Conservation (phyloP, 1,140 invertebrate species). For the Gyrodactylus salaris region DNA sequence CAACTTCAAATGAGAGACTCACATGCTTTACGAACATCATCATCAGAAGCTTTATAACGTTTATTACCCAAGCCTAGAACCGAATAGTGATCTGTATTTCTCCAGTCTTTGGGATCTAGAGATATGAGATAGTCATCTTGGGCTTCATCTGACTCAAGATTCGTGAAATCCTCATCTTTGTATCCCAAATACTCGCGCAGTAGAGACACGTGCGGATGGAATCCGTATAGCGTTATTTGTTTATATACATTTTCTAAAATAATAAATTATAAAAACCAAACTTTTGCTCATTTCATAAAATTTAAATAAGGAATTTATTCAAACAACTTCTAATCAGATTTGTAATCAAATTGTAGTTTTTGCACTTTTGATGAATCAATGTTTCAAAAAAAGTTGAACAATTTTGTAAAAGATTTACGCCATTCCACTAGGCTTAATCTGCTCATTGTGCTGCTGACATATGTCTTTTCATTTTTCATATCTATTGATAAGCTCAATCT, state of each 20-base stretch:
- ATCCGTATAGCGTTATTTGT: not conserved
- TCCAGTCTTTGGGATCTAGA: slow-evolving; percentile 5
- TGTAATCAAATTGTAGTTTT: not conserved
- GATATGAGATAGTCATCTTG: not conserved
- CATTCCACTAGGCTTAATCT: not conserved
- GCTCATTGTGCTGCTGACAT: not conserved
- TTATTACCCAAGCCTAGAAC: slow-evolving; percentile 51
- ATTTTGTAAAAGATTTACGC: not conserved
- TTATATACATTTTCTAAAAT: not conserved
- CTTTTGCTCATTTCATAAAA: not conserved
- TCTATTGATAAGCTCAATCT: not conserved
- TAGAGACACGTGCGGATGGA: not conserved
- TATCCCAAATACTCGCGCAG: not conserved
- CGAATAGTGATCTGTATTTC: slow-evolving; percentile 42
- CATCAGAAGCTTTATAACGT: slow-evolving; percentile 43
- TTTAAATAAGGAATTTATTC: not conserved
- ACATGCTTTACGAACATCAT: slow-evolving; percentile 66
- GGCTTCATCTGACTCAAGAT: not conserved
- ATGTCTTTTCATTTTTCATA: not conserved
- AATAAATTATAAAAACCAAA: not conserved
- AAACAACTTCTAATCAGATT: not conserved
- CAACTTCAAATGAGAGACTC: slow-evolving; percentile 24
- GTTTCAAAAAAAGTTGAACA: not conserved
- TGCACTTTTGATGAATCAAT: not conserved
- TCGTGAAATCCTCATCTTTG: not conserved